phyloP scores from a whole-genome alignment of 2,113 vertebrate species.

The Peromyscus polionotus region DNA sequence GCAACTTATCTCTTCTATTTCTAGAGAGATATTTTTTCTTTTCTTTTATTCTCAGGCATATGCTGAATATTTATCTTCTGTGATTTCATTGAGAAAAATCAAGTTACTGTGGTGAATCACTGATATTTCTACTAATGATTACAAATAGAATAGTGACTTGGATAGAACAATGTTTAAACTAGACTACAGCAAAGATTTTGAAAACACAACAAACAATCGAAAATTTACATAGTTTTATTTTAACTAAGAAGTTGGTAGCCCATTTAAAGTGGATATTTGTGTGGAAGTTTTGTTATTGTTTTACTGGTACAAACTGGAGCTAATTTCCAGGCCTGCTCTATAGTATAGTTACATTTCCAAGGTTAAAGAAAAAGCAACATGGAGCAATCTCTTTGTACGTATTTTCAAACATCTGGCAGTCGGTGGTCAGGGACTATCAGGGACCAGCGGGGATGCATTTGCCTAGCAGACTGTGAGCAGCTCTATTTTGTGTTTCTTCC shows the following conservation, averaged over 20 bases:
- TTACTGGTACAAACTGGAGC: not conserved
- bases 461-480: not conserved
- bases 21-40: not conserved
- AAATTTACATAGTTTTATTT: not conserved
- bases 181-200: not conserved
- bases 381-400: not conserved
- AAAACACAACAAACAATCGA: not conserved
- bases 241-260: not conserved
- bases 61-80: not conserved
- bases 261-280: not conserved
- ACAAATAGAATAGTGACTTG: not conserved
- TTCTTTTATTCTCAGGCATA: not conserved
- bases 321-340: not conserved
- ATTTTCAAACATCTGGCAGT: conserved; percentile 57
- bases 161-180: not conserved
- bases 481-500: conserved; percentile 53
- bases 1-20: not conserved
- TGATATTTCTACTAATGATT: not conserved
- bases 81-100: not conserved
- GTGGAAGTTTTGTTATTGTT: not conserved
- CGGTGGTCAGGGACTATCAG: not conserved
- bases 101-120: not conserved
- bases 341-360: conserved; percentile 43
- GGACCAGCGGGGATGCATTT: not conserved
- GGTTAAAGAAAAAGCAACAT: conserved; percentile 38